Evolutionary conservation across 2,797 vertebrate species (phyloP).

Genomic region (Peromyscus melanophrys): DNA sequence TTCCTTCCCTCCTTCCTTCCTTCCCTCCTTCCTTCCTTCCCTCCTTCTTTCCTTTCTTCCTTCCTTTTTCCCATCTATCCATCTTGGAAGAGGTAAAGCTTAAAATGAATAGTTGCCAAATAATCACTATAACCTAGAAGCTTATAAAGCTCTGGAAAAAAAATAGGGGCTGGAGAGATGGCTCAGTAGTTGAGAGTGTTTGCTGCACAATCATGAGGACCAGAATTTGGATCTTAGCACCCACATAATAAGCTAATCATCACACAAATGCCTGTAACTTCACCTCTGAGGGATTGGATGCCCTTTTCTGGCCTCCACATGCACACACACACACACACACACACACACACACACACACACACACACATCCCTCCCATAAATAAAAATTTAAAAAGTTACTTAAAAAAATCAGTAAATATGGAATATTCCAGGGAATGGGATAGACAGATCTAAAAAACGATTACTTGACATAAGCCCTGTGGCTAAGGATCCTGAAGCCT

Average conservation of each 20-base stretch:
- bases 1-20: neutral
- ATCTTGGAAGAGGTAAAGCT: neutral
- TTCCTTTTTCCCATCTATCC: neutral
- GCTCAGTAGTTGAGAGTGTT: neutral
- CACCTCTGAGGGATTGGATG: neutral
- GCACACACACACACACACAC: neutral
- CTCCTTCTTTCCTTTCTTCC: too few relatives aligned
- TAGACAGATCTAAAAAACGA: neutral
- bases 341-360: rapidly evolving
- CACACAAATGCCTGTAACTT: neutral
- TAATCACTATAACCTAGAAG: neutral
- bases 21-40: neutral
- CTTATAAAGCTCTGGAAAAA: neutral
- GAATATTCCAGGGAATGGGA: neutral
- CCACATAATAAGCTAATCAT: neutral
- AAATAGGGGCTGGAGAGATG: neutral
- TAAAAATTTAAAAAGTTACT: neutral
- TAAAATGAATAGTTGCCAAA: neutral
- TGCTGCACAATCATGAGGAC: neutral
- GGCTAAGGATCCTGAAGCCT: neutral
- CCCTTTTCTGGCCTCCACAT: neutral
- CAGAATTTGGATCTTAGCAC: neutral
- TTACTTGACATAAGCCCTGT: neutral
- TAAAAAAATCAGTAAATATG: neutral
- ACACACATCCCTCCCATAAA: neutral